Evolutionary conservation across 2,113 vertebrate species (phyloP), one percentile per base, ranked within the genome.

Genomic region (Narcine bancroftii): DNA sequence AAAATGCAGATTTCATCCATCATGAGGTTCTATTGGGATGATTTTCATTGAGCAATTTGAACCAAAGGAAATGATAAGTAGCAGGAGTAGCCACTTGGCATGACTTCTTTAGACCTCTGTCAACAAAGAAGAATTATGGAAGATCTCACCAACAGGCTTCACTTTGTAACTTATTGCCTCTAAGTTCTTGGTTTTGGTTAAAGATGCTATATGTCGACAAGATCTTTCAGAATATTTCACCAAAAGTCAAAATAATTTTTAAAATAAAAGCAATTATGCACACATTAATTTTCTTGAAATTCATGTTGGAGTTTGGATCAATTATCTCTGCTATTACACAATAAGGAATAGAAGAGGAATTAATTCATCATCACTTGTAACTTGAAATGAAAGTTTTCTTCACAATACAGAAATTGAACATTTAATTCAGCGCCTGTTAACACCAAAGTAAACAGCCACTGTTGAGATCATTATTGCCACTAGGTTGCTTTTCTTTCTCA

Each of bases 401-500:
- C 45, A 53, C 77, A 81, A 53, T 81, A 53, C 24, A 47, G 77
- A 81, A 53, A 81, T 53, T 26, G 50, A 81, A 47, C 77, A 53
- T 47, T 50, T 81, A 79, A 79, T 45, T 24, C 42, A 24, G 42
- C 9, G 76, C 42, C 42, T 24, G 77, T 81, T 53, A 81, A 50
- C 47, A 81, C 77, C 45, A 81, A 53, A 47, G 53, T 81, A 50
- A 81, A 81, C 77, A 81, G 42, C 77, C 77, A 53, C 77, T 50
- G 45, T 50, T 81, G 77, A 81, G 77, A 81, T 81, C 77, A 81
- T 81, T 81, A 81, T 81, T 81, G 24, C 77, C 77, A 81, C 33
- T 53, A 81, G 77, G 53, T 81, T 81, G 50, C 47, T 50, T 81
- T 53, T 29, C 45, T 53, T 81, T 33, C 50, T 81, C 53, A 81